Conservation (phyloP, 2,113 vertebrate genomes). For the Gymnocephalus cernua region DNA sequence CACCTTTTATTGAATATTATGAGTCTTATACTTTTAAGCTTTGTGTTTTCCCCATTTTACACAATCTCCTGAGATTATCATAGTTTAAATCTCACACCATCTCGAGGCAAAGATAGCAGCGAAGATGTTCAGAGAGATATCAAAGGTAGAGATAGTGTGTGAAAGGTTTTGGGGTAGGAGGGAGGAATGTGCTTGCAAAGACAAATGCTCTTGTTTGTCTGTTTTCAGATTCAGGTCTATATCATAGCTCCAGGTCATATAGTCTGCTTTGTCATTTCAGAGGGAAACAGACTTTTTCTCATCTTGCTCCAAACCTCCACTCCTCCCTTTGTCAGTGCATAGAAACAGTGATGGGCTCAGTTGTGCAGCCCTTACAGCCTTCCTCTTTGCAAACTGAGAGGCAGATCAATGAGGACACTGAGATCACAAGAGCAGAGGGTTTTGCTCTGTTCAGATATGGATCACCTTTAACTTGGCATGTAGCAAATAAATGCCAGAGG, state of each 20-base stretch:
- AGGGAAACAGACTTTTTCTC: slow-evolving; percentile 45
- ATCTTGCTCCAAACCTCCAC: slow-evolving; percentile 12
- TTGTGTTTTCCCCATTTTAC: slow-evolving; percentile 16
- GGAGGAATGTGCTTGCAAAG: slow-evolving; percentile 39
- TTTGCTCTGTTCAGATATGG: slow-evolving; percentile 66
- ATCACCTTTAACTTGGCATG: slow-evolving; percentile 71
- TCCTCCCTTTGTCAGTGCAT: slow-evolving; percentile 23
- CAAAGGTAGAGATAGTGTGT: slow-evolving; percentile 49
- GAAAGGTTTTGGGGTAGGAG: slow-evolving; percentile 30
- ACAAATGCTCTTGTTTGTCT: slow-evolving; percentile 59
- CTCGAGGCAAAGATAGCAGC: slow-evolving; percentile 5
- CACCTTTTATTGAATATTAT: slow-evolving; percentile 21
- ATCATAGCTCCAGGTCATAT: slow-evolving; percentile 30
- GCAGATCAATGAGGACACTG: slow-evolving; percentile 65
- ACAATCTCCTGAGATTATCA: slow-evolving; percentile 8
- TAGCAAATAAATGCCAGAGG: slow-evolving; percentile 64
- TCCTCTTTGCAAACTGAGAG: slow-evolving; percentile 56
- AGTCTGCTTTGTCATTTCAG: slow-evolving; percentile 52
- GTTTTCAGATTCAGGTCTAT: slow-evolving; percentile 47
- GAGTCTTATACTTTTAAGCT: slow-evolving; percentile 15
- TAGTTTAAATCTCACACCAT: slow-evolving; percentile 27
- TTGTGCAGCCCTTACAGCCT: slow-evolving; percentile 54
- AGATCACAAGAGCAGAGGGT: slow-evolving; percentile 64
- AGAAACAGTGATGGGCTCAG: slow-evolving; percentile 34
- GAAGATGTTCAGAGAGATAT: slow-evolving; percentile 47